Evolutionary conservation across 1,140 invertebrate species (phyloP), one percentile per base, ranked within the genome.

Genomic region (Mycetomoellerius zeteki): DNA sequence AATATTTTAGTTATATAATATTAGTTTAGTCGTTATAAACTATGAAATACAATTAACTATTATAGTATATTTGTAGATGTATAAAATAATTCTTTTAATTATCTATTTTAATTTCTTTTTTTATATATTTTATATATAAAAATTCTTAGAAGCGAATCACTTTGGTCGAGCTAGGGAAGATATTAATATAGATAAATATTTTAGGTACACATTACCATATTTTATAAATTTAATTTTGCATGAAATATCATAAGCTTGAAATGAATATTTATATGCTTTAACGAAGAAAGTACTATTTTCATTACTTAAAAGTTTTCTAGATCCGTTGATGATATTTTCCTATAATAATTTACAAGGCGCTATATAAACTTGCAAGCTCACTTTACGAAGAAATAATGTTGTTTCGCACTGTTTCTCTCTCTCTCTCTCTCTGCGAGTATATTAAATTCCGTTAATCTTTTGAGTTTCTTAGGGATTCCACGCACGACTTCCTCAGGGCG

Each of bases 391-490:
- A 58, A 58, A 82, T 58, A 58, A 72, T 19, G 78, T 5, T 60
- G 21, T 60, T 73, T n/a, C 24, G 24, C 12, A 43, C 47, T 47
- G 33, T 21, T 12, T 47, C 47, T 47, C 47, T 47, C 43, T 47
- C 47, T 47, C 47, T 47, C 14, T 50, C 47, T 50, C 5, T 50
- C 19, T 1, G 3, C 50, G 10, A 24, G 50, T n/a, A 86, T 76
- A 89, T 89, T 86, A 86, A 90, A 86, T 90, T 86, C 58, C 37
- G 75, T 86, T 62, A 43, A 76, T 67, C 69, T 65, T 54, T 86
- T 52, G 86, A 54, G 54, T 77, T 76, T 86, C 69, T 90, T 90
- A 86, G 64, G 71, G 71, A 90, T 89, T 89, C 88, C 50, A 67
- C 56, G 77, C 88, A 89, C 88, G 88, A 81, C 33, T 50, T 60